These are phyloP conservation scores for Erebia epiphron DNA, from an alignment of 2,888 invertebrate species.

Conservation along the genomic window DNA sequence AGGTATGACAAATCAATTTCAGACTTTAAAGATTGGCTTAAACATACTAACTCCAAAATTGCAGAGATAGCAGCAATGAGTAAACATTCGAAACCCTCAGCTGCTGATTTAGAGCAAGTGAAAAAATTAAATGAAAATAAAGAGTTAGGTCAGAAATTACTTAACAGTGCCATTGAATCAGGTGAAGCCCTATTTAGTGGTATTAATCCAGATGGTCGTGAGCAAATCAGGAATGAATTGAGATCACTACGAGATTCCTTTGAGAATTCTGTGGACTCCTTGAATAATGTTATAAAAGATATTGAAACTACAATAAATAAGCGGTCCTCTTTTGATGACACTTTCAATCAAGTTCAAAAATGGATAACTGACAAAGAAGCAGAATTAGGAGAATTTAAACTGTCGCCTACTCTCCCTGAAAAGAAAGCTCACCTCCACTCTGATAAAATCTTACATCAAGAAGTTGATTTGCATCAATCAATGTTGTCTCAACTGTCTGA, in stretches of 20 bases:
- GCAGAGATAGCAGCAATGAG: conserved; percentile 87
- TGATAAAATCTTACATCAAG: conserved; percentile 91
- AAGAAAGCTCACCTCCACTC: conserved; percentile 94
- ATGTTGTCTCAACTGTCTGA: conserved; percentile 92
- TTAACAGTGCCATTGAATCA: conserved; percentile 91
- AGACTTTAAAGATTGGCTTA: conserved; percentile 91
- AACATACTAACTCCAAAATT: conserved; percentile 89
- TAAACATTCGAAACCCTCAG: conserved; percentile 89
- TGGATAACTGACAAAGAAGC: conserved; percentile 93
- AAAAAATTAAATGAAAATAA: conserved; percentile 88
- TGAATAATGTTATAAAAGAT: conserved; percentile 92
- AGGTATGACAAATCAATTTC: conserved; percentile 86
- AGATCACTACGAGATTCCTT: conserved; percentile 91
- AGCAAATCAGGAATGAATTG: conserved; percentile 91
- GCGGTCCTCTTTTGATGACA: conserved; percentile 96
- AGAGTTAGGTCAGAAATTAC: conserved; percentile 89
- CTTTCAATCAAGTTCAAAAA: conserved; percentile 92
- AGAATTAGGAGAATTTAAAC: conserved; percentile 86
- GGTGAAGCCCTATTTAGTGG: conserved; percentile 95
- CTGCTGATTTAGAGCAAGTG: conserved; percentile 89
- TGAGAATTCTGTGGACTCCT: conserved; percentile 92
- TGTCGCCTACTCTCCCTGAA: conserved; percentile 91
- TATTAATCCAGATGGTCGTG: conserved; percentile 93
- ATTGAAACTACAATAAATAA: conserved; percentile 95
- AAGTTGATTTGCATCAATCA: conserved; percentile 92